These are phyloP conservation scores for Coreoperca whiteheadi DNA, from an alignment of 2,113 vertebrate species.

Conservation along the genomic window DNA sequence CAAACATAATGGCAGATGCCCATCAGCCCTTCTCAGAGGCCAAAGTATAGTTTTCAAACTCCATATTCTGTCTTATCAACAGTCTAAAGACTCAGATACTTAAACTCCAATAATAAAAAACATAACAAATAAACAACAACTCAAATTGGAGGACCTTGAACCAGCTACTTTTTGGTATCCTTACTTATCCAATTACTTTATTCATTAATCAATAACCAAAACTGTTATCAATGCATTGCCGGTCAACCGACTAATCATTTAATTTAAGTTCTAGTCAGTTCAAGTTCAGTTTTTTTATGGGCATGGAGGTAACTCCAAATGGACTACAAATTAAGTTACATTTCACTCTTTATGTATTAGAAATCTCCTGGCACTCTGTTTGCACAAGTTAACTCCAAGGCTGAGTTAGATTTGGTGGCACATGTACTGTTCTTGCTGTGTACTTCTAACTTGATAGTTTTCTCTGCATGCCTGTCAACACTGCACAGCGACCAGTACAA, in stretches of 20 bases:
- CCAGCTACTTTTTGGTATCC: neutral
- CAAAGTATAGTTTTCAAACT: neutral
- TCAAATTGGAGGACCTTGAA: neutral
- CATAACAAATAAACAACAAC: neutral
- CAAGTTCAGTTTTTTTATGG: neutral
- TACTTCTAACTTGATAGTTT: neutral
- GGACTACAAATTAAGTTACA: neutral
- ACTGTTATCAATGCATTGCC: neutral
- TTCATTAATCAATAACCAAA: neutral
- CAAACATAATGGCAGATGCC: neutral
- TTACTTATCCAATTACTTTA: neutral
- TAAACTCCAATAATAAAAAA: neutral
- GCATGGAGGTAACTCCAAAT: neutral
- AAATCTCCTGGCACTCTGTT: neutral
- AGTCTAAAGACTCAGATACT: no score
- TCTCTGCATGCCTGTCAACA: neutral
- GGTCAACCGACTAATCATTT: neutral
- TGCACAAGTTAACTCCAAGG: constrained; percentile 2
- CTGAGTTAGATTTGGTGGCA: neutral
- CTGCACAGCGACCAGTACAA: neutral
- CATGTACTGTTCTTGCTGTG: neutral
- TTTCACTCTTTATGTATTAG: neutral
- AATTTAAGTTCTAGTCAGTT: neutral
- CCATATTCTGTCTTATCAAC: neutral
- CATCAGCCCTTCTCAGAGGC: neutral